These are phyloP conservation scores for Oscheius onirici DNA, from an alignment of 2,888 invertebrate species.

Conservation along the genomic window DNA sequence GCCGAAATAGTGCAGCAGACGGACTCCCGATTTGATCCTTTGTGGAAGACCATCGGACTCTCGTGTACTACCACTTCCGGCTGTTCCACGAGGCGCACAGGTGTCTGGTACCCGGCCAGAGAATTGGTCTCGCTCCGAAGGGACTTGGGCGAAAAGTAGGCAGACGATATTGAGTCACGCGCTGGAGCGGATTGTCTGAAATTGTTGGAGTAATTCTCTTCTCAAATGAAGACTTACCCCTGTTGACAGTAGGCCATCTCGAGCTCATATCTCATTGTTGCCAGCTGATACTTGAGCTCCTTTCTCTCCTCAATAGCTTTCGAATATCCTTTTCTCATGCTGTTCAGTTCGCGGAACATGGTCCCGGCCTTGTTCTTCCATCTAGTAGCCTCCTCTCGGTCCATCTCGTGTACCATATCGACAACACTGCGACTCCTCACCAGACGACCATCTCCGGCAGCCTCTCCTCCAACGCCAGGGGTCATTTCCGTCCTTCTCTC, in stretches of 20 bases:
- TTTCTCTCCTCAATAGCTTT: constrained; percentile 44
- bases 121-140: constrained; percentile 21
- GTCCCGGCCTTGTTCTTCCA: constrained; percentile 68
- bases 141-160: constrained; percentile 33
- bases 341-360: constrained; percentile 64
- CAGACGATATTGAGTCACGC: constrained; percentile 16
- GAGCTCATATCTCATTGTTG: constrained; percentile 65
- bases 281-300: constrained; percentile 56
- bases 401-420: constrained; percentile 17
- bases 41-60: constrained; percentile 41
- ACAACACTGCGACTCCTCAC: constrained; percentile 27
- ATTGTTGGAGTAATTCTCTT: not conserved
- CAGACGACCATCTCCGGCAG: constrained; percentile 17
- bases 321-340: constrained; percentile 53
- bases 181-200: too few relatives aligned
- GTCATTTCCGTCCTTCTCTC: constrained; percentile 27
- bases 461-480: not conserved
- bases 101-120: constrained; percentile 12
- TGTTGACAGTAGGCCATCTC: constrained; percentile 53
- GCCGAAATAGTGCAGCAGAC: constrained; percentile 42
- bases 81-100: not conserved
- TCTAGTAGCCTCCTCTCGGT: constrained; percentile 31
- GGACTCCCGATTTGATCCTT: constrained; percentile 47
- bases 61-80: constrained; percentile 48
- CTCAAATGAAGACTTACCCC: not conserved